Percentiles rank a stretch among this genome's conserved stretches.
phyloP scores from a whole-genome alignment of 2,113 vertebrate genomes.

The Hemichromis elongatus region DNA sequence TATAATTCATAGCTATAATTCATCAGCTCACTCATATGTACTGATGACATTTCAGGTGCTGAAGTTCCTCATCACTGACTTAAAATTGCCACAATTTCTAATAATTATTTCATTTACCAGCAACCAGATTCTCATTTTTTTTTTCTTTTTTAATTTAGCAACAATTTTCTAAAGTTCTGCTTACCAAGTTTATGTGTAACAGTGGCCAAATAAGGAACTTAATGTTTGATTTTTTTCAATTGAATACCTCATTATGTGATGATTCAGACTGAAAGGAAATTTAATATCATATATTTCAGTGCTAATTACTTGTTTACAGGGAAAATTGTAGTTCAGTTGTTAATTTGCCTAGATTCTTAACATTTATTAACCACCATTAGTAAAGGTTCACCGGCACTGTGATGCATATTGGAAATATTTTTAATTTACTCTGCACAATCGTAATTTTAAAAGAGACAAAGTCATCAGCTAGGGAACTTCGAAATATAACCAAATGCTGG shows the following conservation, averaged over 20 bases:
- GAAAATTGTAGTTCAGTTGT: background rate
- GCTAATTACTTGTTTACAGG: constrained; percentile 48
- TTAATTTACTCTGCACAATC: background rate
- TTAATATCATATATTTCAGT: constrained; percentile 26
- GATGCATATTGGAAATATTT: background rate
- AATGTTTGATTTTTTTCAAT: constrained; percentile 20
- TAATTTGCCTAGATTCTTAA: constrained; percentile 4
- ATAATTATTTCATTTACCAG: background rate
- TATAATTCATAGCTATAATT: background rate
- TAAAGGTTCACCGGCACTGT: constrained; percentile 25
- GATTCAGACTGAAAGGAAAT: constrained; percentile 18
- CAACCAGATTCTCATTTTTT: background rate
- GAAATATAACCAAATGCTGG: background rate
- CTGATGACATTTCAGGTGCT: background rate
- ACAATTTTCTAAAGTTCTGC: background rate
- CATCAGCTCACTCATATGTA: background rate
- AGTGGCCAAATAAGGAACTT: background rate
- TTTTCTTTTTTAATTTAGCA: background rate
- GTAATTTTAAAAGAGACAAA: background rate
- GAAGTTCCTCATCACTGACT: background rate
- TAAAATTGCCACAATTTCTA: background rate
- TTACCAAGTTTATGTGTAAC: background rate
- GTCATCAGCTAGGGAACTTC: background rate
- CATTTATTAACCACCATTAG: constrained; percentile 50
- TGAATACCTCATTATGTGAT: constrained; percentile 37